Conservation (phyloP, 1,140 invertebrate genomes). For the Pseudachorutes palmiensis region DNA sequence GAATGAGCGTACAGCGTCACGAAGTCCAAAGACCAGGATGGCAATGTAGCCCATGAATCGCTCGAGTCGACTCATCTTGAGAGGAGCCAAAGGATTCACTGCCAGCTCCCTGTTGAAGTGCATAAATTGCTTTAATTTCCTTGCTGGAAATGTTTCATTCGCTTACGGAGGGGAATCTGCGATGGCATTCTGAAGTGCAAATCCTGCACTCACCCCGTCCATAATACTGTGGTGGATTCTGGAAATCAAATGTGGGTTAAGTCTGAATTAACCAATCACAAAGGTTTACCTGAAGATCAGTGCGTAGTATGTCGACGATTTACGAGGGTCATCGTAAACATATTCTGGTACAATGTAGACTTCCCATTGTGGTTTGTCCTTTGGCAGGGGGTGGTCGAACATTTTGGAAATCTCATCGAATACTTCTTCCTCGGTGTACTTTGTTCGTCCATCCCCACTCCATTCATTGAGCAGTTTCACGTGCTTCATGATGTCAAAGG, state of each 20-base stretch:
- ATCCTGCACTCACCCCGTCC: slow-evolving; percentile 29
- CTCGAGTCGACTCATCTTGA: not conserved
- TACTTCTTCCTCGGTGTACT: slow-evolving; percentile 9
- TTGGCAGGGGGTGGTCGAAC: slow-evolving; percentile 18
- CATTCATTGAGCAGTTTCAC: not conserved
- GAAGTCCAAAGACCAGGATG: slow-evolving; percentile 10
- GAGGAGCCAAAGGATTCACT: slow-evolving; percentile 20
- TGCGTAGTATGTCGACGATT: slow-evolving; percentile 10
- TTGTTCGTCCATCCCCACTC: not conserved
- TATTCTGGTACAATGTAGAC: slow-evolving; percentile 23
- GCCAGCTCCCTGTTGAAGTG: slow-evolving; percentile 21
- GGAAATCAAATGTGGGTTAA: no score
- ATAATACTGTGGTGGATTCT: slow-evolving; percentile 28
- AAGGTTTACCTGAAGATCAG: slow-evolving; percentile 21
- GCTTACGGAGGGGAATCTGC: slow-evolving; percentile 18
- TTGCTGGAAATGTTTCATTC: no score
- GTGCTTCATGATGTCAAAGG: slow-evolving; percentile 6
- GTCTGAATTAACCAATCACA: no score
- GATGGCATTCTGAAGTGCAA: slow-evolving; percentile 15
- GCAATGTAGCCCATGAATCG: slow-evolving; percentile 11
- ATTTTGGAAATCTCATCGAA: slow-evolving; percentile 21
- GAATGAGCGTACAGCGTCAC: slow-evolving; percentile 12
- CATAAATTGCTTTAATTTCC: no score
- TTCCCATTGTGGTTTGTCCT: slow-evolving; percentile 26
- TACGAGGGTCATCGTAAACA: slow-evolving; percentile 18